Conservation (phyloP, 2,888 invertebrate species). For the Lamproptera curius region DNA sequence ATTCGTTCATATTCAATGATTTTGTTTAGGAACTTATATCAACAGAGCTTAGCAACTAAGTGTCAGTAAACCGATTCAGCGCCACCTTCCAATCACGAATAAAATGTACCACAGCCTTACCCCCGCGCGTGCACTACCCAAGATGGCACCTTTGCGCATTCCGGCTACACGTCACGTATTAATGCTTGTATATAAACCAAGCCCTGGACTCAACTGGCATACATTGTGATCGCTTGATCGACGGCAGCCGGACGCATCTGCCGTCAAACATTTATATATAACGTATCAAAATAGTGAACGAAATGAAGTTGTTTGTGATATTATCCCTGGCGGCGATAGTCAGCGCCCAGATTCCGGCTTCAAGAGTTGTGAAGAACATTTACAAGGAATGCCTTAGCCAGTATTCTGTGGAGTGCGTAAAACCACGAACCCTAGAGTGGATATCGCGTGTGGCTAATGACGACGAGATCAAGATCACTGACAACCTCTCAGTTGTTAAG, state of each 20-base stretch:
- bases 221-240: slow-evolving; percentile 66
- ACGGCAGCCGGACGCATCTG: slow-evolving; percentile 67
- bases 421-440: slow-evolving; percentile 88
- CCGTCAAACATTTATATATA: slow-evolving; percentile 43
- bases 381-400: slow-evolving; percentile 83
- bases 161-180: slow-evolving; percentile 70
- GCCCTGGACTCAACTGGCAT: slow-evolving; percentile 67
- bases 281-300: slow-evolving; percentile 46
- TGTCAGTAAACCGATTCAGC: slow-evolving; percentile 62
- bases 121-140: slow-evolving; percentile 43
- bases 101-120: slow-evolving; percentile 54
- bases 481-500: slow-evolving; percentile 85
- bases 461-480: slow-evolving; percentile 85
- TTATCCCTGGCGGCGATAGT: slow-evolving; percentile 53
- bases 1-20: too few relatives aligned
- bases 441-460: slow-evolving; percentile 81
- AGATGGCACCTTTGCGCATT: slow-evolving; percentile 58
- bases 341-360: slow-evolving; percentile 75
- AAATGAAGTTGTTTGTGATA: slow-evolving; percentile 67
- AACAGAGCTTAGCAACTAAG: slow-evolving; percentile 46
- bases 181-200: slow-evolving; percentile 78
- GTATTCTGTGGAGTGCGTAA: slow-evolving; percentile 85
- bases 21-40: too few relatives aligned
- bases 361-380: slow-evolving; percentile 81
- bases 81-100: slow-evolving; percentile 57